A percentile compares a stretch with the other conserved stretches of the same genome.
Evolutionary conservation across 2,113 vertebrate species (phyloP).

Genomic region (Forbesichthys agassizii): DNA sequence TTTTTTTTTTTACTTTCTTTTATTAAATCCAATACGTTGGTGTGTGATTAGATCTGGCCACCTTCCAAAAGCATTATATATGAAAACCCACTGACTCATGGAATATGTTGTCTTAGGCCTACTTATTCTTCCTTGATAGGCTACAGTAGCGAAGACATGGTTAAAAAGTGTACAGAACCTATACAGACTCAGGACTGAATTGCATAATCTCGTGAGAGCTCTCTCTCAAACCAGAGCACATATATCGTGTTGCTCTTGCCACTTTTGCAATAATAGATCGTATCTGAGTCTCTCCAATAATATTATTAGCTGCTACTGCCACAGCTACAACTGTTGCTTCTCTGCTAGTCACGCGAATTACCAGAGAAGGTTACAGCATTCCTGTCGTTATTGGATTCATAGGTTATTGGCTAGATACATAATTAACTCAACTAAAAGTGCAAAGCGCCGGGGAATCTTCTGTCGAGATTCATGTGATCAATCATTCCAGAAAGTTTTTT

Average conservation of each 20-base stretch:
- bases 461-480: too few relatives aligned
- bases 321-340: constrained; percentile 34
- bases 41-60: too few relatives aligned
- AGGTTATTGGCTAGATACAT: too few relatives aligned
- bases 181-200: not conserved
- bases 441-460: not conserved
- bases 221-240: constrained; percentile 20
- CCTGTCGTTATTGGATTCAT: not conserved
- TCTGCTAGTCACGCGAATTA: not conserved
- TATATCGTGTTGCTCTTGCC: constrained; percentile 42
- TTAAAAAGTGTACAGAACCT: not conserved
- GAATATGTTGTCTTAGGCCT: too few relatives aligned
- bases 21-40: too few relatives aligned
- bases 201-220: constrained; percentile 5
- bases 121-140: too few relatives aligned
- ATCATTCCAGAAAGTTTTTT: not conserved
- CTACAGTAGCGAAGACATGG: too few relatives aligned
- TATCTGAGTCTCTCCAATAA: constrained; percentile 44
- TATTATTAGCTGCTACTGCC: constrained; percentile 59
- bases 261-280: constrained; percentile 25
- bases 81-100: too few relatives aligned
- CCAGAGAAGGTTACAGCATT: not conserved
- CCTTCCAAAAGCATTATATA: too few relatives aligned
- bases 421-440: not conserved
- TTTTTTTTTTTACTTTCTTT: too few relatives aligned